Conservation (phyloP, 2,888 invertebrate species). For the Timandra comae region DNA sequence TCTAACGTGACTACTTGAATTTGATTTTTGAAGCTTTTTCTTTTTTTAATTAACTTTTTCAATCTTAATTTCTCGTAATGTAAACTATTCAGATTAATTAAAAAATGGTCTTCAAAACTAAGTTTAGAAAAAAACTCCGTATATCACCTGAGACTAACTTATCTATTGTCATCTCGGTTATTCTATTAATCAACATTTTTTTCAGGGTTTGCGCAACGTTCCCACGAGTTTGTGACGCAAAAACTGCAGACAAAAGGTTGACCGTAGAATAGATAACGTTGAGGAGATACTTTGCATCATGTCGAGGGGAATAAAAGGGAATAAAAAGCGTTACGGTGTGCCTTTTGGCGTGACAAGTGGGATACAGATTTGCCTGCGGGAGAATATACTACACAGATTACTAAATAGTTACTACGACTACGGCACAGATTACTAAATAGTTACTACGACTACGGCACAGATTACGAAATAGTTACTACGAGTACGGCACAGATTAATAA, state of each 20-base stretch:
- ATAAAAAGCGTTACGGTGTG: conserved; percentile 46
- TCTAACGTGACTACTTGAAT: conserved; percentile 19
- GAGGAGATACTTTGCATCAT: conserved; percentile 52
- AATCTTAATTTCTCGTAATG: too few species aligned
- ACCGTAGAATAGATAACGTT: conserved; percentile 34
- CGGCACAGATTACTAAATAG: too few species aligned
- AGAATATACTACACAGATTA: too few species aligned
- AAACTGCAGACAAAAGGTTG: conserved; percentile 37
- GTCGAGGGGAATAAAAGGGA: conserved; percentile 22
- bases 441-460: too few species aligned
- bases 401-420: too few species aligned
- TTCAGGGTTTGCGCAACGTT: conserved; percentile 33
- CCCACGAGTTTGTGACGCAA: conserved; percentile 54
- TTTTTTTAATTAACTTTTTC: not conserved
- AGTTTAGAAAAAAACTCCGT: too few species aligned
- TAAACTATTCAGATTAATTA: too few species aligned
- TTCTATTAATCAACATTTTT: conserved; percentile 28
- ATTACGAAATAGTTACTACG: too few species aligned
- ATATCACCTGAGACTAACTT: too few species aligned
- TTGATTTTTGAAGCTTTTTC: conserved; percentile 6
- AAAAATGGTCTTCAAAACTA: too few species aligned
- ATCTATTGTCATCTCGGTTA: conserved; percentile 7
- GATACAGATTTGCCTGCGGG: conserved; percentile 26
- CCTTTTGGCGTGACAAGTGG: conserved; percentile 62
- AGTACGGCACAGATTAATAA: too few species aligned